Evolutionary conservation across 2,113 vertebrate genomes (phyloP).

Genomic region (Cyprinodon tularosa): DNA sequence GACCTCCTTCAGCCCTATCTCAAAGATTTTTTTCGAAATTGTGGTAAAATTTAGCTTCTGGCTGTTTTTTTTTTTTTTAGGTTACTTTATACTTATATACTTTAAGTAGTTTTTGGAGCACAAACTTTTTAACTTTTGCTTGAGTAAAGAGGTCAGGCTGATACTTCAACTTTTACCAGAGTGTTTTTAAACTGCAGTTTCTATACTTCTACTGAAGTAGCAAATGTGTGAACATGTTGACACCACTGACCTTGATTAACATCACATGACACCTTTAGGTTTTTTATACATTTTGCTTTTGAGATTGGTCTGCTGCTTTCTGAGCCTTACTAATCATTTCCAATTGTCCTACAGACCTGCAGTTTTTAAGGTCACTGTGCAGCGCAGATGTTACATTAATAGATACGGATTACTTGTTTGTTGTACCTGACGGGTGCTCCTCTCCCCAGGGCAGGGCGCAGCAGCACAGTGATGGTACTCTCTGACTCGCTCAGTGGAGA

Average conservation of each 20-base stretch:
- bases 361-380: conserved; percentile 40
- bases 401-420: conserved; percentile 19
- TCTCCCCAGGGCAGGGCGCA: conserved; percentile 90
- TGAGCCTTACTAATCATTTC: conserved; percentile 3
- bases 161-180: no score
- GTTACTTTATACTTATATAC: no score
- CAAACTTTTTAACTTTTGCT: no score
- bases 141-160: no score
- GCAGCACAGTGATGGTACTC: conserved; percentile 92
- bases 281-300: neutral
- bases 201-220: no score
- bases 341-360: neutral
- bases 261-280: neutral
- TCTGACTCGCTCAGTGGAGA: conserved; percentile 91
- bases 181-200: no score
- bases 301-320: neutral
- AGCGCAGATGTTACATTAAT: conserved; percentile 26
- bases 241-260: neutral
- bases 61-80: neutral
- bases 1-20: no score
- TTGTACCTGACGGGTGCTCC: conserved; percentile 94
- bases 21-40: no score
- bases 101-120: no score
- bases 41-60: neutral
- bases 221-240: no score